A percentile compares a stretch with the other conserved stretches of the same genome.
Conservation (phyloP, 2,113 vertebrate genomes). For the Hystrix cristata region DNA sequence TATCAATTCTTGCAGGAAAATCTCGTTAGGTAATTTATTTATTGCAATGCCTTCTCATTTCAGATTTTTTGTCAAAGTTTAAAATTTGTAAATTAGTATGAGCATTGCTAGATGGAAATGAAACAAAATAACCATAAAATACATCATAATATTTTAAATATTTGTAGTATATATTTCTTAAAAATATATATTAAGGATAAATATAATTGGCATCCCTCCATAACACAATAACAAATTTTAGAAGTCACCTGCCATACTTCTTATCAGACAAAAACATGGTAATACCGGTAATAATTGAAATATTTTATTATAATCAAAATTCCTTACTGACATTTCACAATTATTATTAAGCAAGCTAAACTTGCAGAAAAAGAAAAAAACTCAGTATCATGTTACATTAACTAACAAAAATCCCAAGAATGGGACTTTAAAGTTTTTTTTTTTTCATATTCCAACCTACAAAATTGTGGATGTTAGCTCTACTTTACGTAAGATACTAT, state of each 20-base stretch:
- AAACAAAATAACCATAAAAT: slow-evolving; percentile 20
- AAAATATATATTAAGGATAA: slow-evolving; percentile 29
- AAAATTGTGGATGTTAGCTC: not conserved
- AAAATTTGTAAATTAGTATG: slow-evolving; percentile 17
- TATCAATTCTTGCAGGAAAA: not conserved
- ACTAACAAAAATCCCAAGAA: not conserved
- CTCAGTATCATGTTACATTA: not conserved
- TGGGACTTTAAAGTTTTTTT: not conserved
- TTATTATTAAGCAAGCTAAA: not conserved
- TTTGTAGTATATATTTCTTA: not conserved
- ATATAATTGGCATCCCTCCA: not conserved
- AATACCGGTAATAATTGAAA: not conserved
- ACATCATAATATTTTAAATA: not conserved
- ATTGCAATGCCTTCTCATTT: slow-evolving; percentile 40
- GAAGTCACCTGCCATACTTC: not conserved
- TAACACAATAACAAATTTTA: slow-evolving; percentile 8
- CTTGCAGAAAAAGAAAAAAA: not conserved
- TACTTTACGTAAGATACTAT: not conserved
- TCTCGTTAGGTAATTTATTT: slow-evolving; percentile 41
- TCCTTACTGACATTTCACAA: not conserved
- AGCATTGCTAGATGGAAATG: not conserved
- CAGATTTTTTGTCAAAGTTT: not conserved
- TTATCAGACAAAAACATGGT: not conserved
- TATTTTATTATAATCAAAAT: slow-evolving; percentile 39
- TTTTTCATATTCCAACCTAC: not conserved